Conservation (phyloP, 2,888 invertebrate genomes). For the Pemphredon lugubris region DNA sequence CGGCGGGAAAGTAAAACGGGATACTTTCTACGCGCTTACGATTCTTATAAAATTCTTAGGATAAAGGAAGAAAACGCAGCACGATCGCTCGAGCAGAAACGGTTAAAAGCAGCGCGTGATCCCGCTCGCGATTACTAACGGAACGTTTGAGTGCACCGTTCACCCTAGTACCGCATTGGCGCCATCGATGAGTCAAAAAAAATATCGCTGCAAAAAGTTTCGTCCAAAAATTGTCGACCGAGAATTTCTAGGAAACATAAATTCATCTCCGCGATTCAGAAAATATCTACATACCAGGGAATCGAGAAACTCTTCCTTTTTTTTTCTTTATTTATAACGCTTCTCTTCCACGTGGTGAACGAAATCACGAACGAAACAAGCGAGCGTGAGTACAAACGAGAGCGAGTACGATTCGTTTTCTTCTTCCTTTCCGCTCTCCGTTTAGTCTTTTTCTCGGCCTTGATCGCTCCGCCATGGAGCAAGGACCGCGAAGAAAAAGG, state of each 20-base stretch:
- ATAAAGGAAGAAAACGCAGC: slow-evolving; percentile 1
- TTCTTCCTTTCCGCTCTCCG: slow-evolving; percentile 24
- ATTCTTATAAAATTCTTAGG: slow-evolving; percentile 15
- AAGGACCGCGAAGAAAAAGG: slow-evolving; percentile 53
- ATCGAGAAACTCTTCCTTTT: too few relatives aligned
- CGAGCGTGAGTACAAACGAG: slow-evolving; percentile 34
- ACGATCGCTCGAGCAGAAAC: not conserved
- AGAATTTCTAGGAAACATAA: too few relatives aligned
- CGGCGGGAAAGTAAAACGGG: slow-evolving; percentile 46
- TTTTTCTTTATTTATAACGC: too few relatives aligned
- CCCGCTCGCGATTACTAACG: slow-evolving; percentile 8
- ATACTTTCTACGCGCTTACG: slow-evolving; percentile 41
- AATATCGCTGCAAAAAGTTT: too few relatives aligned
- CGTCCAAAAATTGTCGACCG: too few relatives aligned
- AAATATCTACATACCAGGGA: too few relatives aligned
- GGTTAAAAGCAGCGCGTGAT: slow-evolving; percentile 8
- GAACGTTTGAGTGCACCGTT: slow-evolving; percentile 22
- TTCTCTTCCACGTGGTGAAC: not conserved
- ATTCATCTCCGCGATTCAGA: too few relatives aligned
- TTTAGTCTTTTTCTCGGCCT: slow-evolving; percentile 68
- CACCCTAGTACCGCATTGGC: not conserved
- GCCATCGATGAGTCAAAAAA: too few relatives aligned
- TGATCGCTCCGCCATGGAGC: slow-evolving; percentile 59
- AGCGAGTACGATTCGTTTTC: slow-evolving; percentile 47
- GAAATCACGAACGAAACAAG: slow-evolving; percentile 28